phyloP scores from a whole-genome alignment of 1,140 invertebrate species.

The Zeugodacus cucurbitae region DNA sequence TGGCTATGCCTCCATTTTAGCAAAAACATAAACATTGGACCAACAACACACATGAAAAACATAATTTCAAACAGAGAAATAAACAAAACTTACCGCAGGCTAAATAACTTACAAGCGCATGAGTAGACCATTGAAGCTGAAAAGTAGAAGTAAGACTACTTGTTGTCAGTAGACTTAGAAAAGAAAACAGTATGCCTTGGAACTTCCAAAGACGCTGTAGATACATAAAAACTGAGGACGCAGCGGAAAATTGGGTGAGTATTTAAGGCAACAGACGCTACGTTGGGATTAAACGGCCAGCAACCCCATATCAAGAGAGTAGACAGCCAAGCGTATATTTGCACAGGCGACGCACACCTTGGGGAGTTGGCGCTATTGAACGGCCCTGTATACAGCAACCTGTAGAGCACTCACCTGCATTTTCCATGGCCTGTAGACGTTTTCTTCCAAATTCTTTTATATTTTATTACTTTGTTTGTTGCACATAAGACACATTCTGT shows the following conservation, averaged over 20 bases:
- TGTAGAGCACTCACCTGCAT: constrained; percentile 2
- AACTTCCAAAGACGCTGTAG: background rate
- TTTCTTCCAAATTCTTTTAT: background rate
- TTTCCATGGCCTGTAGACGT: background rate
- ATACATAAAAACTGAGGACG: background rate
- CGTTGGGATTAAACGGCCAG: background rate
- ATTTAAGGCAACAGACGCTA: background rate
- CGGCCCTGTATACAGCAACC: background rate
- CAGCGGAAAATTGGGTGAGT: background rate
- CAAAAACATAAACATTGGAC: background rate
- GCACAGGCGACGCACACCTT: background rate
- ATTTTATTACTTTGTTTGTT: background rate
- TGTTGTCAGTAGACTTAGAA: background rate
- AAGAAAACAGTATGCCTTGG: background rate
- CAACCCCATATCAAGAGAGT: background rate
- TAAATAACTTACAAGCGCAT: background rate
- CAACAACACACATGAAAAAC: background rate
- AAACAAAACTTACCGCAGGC: background rate
- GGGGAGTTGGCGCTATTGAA: background rate
- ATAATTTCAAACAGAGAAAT: background rate
- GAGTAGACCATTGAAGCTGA: background rate
- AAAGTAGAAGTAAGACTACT: background rate
- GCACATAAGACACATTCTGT: background rate
- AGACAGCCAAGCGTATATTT: background rate
- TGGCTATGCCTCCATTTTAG: background rate